phyloP scores from a whole-genome alignment of 2,797 vertebrate genomes.

The Pelodytes ibericus region DNA sequence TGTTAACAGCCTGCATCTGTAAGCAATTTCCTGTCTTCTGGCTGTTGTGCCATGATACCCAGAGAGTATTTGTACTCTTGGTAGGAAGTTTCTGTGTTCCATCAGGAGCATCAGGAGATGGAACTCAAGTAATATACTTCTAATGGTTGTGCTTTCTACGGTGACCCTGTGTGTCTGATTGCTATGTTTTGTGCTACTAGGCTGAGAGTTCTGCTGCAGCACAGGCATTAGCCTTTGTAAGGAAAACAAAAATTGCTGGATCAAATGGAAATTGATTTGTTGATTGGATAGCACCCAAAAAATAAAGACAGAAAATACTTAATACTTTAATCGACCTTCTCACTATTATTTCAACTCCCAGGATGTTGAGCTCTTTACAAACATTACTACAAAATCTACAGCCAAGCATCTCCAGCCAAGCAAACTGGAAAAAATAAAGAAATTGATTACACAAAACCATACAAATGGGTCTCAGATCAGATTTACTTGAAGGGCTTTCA shows the following conservation, averaged over 20 bases:
- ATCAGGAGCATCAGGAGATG: background rate
- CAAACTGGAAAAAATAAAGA: slow-evolving; percentile 6
- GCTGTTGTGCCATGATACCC: background rate
- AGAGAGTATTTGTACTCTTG: background rate
- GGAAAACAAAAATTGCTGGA: background rate
- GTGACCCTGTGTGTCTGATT: background rate
- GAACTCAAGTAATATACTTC: no score
- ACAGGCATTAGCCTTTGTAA: no score
- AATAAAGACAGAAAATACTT: background rate
- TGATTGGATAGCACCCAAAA: background rate
- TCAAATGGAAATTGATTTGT: background rate
- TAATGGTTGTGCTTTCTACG: background rate
- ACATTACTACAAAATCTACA: background rate
- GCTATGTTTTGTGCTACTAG: background rate
- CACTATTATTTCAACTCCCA: no score
- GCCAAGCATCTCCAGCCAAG: background rate
- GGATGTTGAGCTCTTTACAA: no score
- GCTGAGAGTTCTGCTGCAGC: no score
- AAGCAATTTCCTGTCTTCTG: background rate
- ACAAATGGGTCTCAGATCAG: slow-evolving; percentile 2
- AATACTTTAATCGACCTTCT: no score
- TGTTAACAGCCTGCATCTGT: no score
- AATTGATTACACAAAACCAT: slow-evolving; percentile 8
- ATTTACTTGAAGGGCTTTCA: slow-evolving; percentile 26
- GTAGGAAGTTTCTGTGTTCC: background rate